Conservation (phyloP, 2,113 vertebrate species). For the Phaethon lepturus region DNA sequence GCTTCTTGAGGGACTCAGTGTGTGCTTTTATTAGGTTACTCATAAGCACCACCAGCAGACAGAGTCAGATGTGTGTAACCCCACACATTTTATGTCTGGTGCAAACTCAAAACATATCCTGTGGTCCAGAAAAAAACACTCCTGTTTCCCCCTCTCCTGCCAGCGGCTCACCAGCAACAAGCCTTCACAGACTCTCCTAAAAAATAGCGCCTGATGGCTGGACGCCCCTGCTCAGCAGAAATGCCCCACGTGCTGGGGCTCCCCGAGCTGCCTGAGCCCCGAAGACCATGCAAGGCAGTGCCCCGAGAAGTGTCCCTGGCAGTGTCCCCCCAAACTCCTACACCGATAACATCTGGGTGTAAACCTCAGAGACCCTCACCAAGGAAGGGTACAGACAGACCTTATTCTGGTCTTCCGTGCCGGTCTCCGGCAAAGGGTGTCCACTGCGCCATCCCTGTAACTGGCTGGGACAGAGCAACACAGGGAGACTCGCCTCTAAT, state of each 20-base stretch:
- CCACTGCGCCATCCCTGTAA: background rate
- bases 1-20: background rate
- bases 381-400: background rate
- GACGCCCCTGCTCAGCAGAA: background rate
- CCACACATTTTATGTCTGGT: background rate
- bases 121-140: background rate
- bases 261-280: background rate
- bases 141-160: background rate
- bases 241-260: accelerated
- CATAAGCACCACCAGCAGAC: background rate
- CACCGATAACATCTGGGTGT: accelerated
- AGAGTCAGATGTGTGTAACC: background rate
- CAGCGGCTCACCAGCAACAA: background rate
- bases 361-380: background rate
- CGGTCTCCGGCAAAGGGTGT: background rate
- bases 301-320: background rate
- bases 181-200: background rate
- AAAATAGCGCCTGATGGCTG: background rate
- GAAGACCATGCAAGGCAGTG: background rate
- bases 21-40: background rate
- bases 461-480: background rate
- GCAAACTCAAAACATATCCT: background rate
- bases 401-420: background rate
- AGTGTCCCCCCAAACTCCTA: background rate
- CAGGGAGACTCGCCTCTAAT: background rate